phyloP scores from a whole-genome alignment of 2,888 invertebrate species.

The Gerris lacustris region DNA sequence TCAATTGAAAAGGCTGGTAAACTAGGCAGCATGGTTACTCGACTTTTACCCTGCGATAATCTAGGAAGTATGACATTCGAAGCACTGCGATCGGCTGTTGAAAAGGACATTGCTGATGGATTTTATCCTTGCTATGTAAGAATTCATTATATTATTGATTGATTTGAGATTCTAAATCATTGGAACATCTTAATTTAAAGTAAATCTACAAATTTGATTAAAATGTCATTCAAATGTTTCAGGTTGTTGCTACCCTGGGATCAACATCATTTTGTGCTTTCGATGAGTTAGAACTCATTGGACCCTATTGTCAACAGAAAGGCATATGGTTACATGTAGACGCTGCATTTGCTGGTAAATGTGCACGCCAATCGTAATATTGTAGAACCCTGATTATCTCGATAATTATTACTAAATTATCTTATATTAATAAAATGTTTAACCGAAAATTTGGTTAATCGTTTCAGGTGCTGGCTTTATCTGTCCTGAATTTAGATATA shows the following conservation, averaged over 20 bases:
- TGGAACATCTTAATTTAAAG: too few species aligned
- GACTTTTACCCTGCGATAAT: constrained; percentile 57
- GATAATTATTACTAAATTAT: neutral
- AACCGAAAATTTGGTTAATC: too few species aligned
- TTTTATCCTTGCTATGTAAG: constrained; percentile 92
- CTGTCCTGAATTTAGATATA: constrained; percentile 76
- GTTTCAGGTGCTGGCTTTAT: constrained; percentile 64
- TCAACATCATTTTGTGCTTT: constrained; percentile 82
- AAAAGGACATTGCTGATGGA: constrained; percentile 74
- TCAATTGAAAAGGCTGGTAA: constrained; percentile 88
- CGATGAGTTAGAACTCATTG: constrained; percentile 58
- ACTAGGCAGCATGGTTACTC: constrained; percentile 67
- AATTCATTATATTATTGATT: constrained; percentile 23
- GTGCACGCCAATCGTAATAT: neutral
- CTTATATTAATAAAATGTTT: neutral
- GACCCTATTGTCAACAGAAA: constrained; percentile 61
- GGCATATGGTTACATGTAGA: constrained; percentile 88
- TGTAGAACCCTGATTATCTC: neutral
- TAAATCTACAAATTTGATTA: too few species aligned
- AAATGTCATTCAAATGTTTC: neutral
- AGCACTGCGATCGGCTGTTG: constrained; percentile 60
- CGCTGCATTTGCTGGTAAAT: constrained; percentile 80
- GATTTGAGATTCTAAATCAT: too few species aligned
- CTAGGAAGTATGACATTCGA: constrained; percentile 62
- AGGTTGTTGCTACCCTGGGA: constrained; percentile 61